Base-by-base conservation (phyloP, 2,797 vertebrate species). In the Triplophysa yarkandensis region DNA sequence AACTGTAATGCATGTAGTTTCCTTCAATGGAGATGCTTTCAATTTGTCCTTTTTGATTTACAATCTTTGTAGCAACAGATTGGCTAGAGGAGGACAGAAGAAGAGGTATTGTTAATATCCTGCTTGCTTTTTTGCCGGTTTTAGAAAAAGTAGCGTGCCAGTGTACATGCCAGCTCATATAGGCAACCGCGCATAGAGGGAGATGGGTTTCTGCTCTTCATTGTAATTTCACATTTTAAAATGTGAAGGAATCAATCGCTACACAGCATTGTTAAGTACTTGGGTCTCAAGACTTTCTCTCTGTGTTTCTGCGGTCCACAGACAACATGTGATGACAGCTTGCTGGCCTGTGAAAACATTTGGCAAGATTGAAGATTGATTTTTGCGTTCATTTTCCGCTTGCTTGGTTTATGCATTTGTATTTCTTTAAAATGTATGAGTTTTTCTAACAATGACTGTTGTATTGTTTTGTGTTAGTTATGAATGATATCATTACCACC, bases 401-500 rank as follows among this genome's bases (percentile, higher is more conserved):
- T 82, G 61, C 77, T 79, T 50, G 25, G 11, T 63, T 68, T 68
- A 48, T 39, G 27, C 9, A 14, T 23, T 63, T 8, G 21, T 39
- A 11, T 4, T 23, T 21, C 28, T 30, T 27, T 16, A 4, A 43
- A 58, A 44, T 4, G 11, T 39, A 3, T 39, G 6, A 8, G 54
- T 78, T 44, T 82, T 2, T 70, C 48, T 67, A 69, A 9, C 9
- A 10, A 10, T 23, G 21, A 67, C 77, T 62, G 75, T 68, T 50
- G 25, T 50, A 32, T 39, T 68, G 36, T 68, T 43, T 43, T 69
- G 75, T 50, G 71, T 28, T 81, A 99, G 98, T 99, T 80, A 95
- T 99, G 94, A 98, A 98, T 85, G 98, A 99, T 90, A 99, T 99
- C 90, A 95, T 99, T 85, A 92, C 91, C 77, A 98, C 96, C 80